Base-by-base conservation (phyloP, 2,113 vertebrate genomes). In the Cololabis saira region DNA sequence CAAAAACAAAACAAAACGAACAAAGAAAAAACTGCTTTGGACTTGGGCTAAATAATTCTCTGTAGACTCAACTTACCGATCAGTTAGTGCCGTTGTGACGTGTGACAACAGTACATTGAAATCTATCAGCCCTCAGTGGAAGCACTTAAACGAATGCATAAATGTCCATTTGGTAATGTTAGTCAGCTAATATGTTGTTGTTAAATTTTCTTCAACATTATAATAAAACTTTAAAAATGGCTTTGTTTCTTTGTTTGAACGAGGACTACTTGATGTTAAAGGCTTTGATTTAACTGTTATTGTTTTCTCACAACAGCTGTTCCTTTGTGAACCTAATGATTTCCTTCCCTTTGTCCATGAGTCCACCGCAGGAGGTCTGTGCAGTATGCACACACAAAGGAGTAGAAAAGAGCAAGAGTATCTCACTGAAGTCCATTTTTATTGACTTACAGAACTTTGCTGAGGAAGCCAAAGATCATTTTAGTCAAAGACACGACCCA, bases 261-360 rank as follows among this genome's bases (percentile, higher is more conserved):
- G 18, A 58, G 30, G n/a, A 52, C 55, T 52, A 21, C 9, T 33
- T 73, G 3, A 1, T 41, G 58, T 37, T 60, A 18, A 60, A 56
- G 51, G 44, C 48, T 58, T 66, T 81, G 61, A 77, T 81, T 81
- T 51, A 68, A 67, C 55, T 52, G 41, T 75, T 80, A 73, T 76
- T 82, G 47, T 76, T 78, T 84, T 80, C 52, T 54, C 13, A 27
- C 45, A 48, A 59, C 62, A 74, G 73, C 61, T 72, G 56, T 58
- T 54, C 58, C 76, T 83, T 87, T 78, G 71, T 83, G 73, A 78
- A 84, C 65, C 65, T 60, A 83, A 82, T 76, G 47, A 64, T 65
- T 88, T 84, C 67, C 73, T 81, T 85, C 60, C 74, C 47, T 74
- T 62, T 76, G 44, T 77, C 56, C 66, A 47, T 27, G 49, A 66